Evolutionary conservation across 2,888 invertebrate species (phyloP).

Genomic region (Zaprionus obscuricornis): DNA sequence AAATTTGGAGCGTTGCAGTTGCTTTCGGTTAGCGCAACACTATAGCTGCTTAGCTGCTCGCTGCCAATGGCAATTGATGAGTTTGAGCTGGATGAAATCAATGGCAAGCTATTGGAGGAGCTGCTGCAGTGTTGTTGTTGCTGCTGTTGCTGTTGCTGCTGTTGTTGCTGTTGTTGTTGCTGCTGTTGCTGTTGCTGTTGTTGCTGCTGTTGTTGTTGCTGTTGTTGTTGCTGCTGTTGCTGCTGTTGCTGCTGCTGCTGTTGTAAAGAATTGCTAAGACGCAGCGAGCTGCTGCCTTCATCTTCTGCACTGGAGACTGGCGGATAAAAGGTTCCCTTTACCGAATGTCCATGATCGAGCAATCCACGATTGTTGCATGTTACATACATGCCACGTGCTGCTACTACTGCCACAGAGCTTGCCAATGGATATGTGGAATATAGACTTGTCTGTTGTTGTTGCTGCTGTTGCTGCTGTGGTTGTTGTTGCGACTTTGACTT

Average conservation of each 20-base stretch:
- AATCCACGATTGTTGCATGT: conserved; percentile 92
- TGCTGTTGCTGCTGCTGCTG: conserved; percentile 77
- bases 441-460: conserved; percentile 50
- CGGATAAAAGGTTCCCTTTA: conserved; percentile 95
- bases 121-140: conserved; percentile 29
- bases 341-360: conserved; percentile 91
- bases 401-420: conserved; percentile 87
- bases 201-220: conserved; percentile 26
- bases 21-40: conserved; percentile 57
- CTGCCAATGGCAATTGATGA: conserved; percentile 24
- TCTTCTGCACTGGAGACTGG: conserved; percentile 93
- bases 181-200: conserved; percentile 18
- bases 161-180: conserved; percentile 71
- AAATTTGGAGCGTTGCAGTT: conserved; percentile 62
- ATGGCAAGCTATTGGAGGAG: conserved; percentile 11
- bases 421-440: conserved; percentile 79
- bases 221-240: conserved; percentile 21
- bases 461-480: conserved; percentile 52
- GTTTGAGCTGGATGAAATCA: conserved; percentile 81
- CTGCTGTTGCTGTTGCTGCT: conserved; percentile 23
- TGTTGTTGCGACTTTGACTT: conserved; percentile 57
- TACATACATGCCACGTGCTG: conserved; percentile 94
- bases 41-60: conserved; percentile 52
- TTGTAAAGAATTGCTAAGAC: conserved; percentile 82
- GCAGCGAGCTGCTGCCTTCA: conserved; percentile 54